Evolutionary conservation across 2,797 vertebrate species (phyloP), one percentile per base, ranked within the genome.

Genomic region (Centropyge bicolor): DNA sequence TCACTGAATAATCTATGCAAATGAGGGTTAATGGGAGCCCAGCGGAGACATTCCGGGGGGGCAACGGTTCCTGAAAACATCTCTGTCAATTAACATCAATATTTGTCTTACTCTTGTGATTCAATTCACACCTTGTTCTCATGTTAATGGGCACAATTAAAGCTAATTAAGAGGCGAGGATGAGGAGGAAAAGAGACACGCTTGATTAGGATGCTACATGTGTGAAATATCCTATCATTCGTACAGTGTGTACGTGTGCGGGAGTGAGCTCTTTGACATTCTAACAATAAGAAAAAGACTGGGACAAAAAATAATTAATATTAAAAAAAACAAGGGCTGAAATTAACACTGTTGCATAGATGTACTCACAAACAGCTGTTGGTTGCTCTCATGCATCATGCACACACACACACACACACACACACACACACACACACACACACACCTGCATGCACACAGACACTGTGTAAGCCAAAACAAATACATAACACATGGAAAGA

Each of bases 111-210:
- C 87, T 94, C 93, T 93, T 70, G 68, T 92, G 92, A 93, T 95
- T 96, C 94, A 92, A 92, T 35, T 86, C 95, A 91, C 91, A 95
- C 94, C 94, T 95, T 95, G 94, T 96, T 95, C 95, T 92, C 93
- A 94, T 95, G 94, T 93, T 97, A 97, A 97, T 96, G 94, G 95
- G 89, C 90, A 95, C 94, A 96, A 97, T 97, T 96, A 96, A 91
- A 88, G 91, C 94, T 96, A 96, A 96, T 97, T 97, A 97, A 95
- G 94, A 93, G 93, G 87, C 75, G 79, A 76, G 74, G 68, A 71
- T 10, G 7, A 82, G 71, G 71, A 69, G 71, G 81, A 74, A 49
- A 45, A 68, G 24, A 24, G 76, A 49, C 63, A 56, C 1, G 20
- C 63, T 79, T 78, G 78, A 81, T 85, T 80, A 77, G 51, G 40